These are phyloP conservation scores for Sceloporus tristichus DNA, from an alignment of 2,113 vertebrate genomes.

Conservation along the genomic window DNA sequence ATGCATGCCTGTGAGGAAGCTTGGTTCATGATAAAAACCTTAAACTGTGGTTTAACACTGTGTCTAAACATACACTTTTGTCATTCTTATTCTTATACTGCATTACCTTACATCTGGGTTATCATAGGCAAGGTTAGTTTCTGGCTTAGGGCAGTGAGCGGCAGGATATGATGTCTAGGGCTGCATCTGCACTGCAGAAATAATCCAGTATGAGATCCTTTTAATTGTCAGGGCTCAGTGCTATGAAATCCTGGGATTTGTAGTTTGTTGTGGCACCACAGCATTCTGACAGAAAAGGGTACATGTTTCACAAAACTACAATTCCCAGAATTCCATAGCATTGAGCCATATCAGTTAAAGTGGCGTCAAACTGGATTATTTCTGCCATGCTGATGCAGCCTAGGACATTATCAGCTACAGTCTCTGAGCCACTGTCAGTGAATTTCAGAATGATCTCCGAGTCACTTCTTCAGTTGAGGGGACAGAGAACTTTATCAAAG, in stretches of 20 bases:
- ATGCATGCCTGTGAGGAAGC: neutral
- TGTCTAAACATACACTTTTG: neutral
- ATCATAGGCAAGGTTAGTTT: neutral
- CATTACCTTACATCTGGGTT: neutral
- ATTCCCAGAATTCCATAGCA: too few relatives aligned
- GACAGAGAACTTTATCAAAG: neutral
- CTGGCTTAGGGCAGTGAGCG: neutral
- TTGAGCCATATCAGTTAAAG: too few relatives aligned
- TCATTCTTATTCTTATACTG: neutral
- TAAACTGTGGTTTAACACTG: neutral
- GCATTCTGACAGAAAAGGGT: too few relatives aligned
- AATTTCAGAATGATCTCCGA: neutral
- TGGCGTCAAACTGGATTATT: too few relatives aligned
- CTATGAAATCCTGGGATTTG: too few relatives aligned
- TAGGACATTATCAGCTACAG: neutral
- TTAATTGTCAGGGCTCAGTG: too few relatives aligned
- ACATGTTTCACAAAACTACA: too few relatives aligned
- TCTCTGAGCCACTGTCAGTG: neutral
- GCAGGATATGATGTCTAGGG: neutral
- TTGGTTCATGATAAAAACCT: neutral
- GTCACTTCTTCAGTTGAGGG: neutral
- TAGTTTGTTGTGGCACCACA: too few relatives aligned
- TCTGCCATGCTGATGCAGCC: too few relatives aligned
- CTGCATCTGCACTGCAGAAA: too few relatives aligned
- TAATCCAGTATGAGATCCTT: too few relatives aligned